A percentile compares a stretch with the other conserved stretches of the same genome.
Evolutionary conservation across 2,888 invertebrate genomes (phyloP).

Genomic region (Dorcus parallelipipedus): DNA sequence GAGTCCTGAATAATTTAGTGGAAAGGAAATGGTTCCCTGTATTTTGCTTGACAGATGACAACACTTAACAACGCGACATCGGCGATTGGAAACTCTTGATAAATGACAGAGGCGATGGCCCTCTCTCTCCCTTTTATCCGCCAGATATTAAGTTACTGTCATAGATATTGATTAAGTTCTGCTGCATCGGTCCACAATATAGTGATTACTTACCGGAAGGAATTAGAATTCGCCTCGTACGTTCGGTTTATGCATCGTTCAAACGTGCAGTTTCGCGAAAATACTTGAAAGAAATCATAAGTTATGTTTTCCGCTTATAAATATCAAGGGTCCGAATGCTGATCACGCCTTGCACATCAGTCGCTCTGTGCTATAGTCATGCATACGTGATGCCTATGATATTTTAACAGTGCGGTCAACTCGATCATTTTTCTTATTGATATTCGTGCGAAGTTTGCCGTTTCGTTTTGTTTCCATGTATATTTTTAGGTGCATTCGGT

Average conservation of each 20-base stretch:
- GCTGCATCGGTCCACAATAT: neutral
- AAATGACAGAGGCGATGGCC: slow-evolving; percentile 39
- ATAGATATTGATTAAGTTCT: neutral
- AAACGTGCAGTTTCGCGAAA: slow-evolving; percentile 1
- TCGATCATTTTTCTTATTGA: slow-evolving; percentile 2
- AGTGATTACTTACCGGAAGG: too few species aligned
- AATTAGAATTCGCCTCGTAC: too few species aligned
- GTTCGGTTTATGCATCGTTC: neutral
- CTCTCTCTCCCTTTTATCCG: slow-evolving; percentile 31
- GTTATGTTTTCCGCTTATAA: slow-evolving; percentile 9
- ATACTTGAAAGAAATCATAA: slow-evolving; percentile 5
- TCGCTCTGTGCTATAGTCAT: slow-evolving; percentile 14
- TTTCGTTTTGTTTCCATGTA: neutral
- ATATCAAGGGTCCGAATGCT: slow-evolving; percentile 4
- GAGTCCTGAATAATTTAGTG: too few species aligned
- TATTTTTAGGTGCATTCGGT: neutral
- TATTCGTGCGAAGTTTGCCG: neutral
- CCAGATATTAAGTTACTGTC: slow-evolving; percentile 38
- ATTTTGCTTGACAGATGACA: slow-evolving; percentile 29
- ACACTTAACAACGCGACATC: slow-evolving; percentile 30
- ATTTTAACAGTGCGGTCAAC: slow-evolving; percentile 17
- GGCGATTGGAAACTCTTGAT: slow-evolving; percentile 35
- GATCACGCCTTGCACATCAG: slow-evolving; percentile 2
- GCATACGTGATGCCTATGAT: slow-evolving; percentile 20
- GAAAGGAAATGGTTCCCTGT: too few species aligned